These are phyloP conservation scores for Mylabris phalerata DNA, from an alignment of 1,140 invertebrate species.

Conservation along the genomic window DNA sequence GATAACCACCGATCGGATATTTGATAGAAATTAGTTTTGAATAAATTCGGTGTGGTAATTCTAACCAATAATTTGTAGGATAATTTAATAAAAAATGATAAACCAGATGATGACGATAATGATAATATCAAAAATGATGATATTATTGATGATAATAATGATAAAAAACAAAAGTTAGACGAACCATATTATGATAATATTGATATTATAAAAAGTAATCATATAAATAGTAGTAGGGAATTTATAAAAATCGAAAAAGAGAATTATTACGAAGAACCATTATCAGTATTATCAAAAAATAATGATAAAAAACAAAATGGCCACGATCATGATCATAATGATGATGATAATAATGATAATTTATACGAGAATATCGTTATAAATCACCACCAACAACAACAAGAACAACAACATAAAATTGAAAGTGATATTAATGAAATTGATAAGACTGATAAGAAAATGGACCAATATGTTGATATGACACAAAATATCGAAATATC, in stretches of 20 bases:
- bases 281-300: constrained; percentile 6
- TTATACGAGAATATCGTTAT: too few species aligned
- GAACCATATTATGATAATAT: constrained; percentile 24
- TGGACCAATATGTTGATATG: constrained; percentile 1
- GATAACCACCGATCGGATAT: neutral
- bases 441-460: constrained; percentile 10
- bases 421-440: too few species aligned
- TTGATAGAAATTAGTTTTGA: too few species aligned
- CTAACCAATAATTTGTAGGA: constrained; percentile 32
- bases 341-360: neutral
- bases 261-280: constrained; percentile 24
- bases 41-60: constrained; percentile 16
- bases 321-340: constrained; percentile 1
- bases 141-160: too few species aligned
- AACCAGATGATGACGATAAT: neutral
- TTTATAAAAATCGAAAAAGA: constrained; percentile 25
- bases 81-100: constrained; percentile 15
- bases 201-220: neutral
- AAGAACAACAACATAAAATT: too few species aligned
- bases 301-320: constrained; percentile 21
- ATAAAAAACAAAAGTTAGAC: constrained; percentile 16
- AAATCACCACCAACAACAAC: too few species aligned
- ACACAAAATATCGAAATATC: neutral
- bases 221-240: constrained; percentile 9
- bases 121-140: too few species aligned